phyloP scores from a whole-genome alignment of 2,888 invertebrate genomes.

The Caenorhabditis sp. region DNA sequence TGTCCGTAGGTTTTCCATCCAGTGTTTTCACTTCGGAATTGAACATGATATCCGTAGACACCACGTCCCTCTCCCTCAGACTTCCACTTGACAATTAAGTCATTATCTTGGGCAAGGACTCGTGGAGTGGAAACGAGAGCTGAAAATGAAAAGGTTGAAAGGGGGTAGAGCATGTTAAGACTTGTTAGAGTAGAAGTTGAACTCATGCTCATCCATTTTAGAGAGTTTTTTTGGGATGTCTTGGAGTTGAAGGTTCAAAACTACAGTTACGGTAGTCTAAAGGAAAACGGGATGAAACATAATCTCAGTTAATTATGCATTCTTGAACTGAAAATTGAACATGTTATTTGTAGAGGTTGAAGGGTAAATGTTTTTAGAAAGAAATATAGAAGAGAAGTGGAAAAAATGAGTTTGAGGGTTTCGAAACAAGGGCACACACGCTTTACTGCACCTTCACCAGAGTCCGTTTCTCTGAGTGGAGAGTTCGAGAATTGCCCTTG shows the following conservation, averaged over 20 bases:
- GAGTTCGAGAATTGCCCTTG: conserved; percentile 69
- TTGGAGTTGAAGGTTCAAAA: not conserved
- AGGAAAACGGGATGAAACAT: conserved; percentile 3
- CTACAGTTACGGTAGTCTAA: conserved; percentile 6
- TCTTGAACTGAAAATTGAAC: conserved; percentile 5
- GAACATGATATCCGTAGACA: conserved; percentile 82
- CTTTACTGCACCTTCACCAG: conserved; percentile 56
- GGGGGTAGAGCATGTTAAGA: not conserved
- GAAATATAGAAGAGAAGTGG: conserved; percentile 43
- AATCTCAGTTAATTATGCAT: conserved; percentile 10
- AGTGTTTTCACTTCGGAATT: conserved; percentile 76
- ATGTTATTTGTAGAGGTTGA: conserved; percentile 28
- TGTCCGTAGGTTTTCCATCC: conserved; percentile 78
- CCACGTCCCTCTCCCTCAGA: conserved; percentile 82
- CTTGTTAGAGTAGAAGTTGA: conserved; percentile 37
- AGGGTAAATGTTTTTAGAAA: not conserved
- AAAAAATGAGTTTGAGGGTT: conserved; percentile 19
- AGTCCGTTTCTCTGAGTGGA: conserved; percentile 56
- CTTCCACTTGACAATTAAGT: conserved; percentile 80
- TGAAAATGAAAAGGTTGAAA: conserved; percentile 64
- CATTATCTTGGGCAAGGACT: conserved; percentile 76
- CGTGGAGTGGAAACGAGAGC: conserved; percentile 81
- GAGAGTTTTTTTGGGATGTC: conserved; percentile 6
- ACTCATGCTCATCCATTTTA: conserved; percentile 43
- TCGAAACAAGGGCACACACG: conserved; percentile 32